phyloP scores from a whole-genome alignment of 2,113 vertebrate species.

The Holacanthus passer region DNA sequence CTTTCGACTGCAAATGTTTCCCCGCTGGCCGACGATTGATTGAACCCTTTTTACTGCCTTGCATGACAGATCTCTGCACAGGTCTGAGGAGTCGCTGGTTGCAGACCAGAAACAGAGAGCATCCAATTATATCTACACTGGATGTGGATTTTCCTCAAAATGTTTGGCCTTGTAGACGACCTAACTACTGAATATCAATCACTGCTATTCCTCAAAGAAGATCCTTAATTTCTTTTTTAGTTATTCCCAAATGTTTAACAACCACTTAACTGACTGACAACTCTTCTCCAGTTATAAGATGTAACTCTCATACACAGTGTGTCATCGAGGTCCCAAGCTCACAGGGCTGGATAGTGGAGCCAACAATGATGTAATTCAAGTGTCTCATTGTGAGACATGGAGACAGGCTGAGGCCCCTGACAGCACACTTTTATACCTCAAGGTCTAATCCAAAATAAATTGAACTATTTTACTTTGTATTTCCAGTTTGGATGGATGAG shows the following conservation, averaged over 20 bases:
- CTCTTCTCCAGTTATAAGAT: not conserved
- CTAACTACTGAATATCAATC: not conserved
- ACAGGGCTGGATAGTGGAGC: not conserved
- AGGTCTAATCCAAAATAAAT: not conserved
- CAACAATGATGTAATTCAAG: conserved; percentile 10
- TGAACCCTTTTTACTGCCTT: conserved; percentile 17
- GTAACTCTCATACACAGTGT: not conserved
- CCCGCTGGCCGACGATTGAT: not conserved
- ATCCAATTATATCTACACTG: not conserved
- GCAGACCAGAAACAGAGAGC: not conserved
- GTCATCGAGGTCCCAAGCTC: not conserved
- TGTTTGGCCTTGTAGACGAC: not conserved
- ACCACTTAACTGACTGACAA: not conserved
- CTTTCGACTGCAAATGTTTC: conserved; percentile 22
- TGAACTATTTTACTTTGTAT: not conserved
- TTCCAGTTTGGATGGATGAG: conserved; percentile 2
- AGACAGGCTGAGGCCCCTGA: conserved; percentile 1
- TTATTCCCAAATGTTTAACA: not conserved
- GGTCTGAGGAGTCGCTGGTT: conserved; percentile 3
- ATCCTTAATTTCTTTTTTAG: not conserved
- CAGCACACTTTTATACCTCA: not conserved
- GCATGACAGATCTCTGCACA: conserved; percentile 12
- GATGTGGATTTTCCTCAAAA: not conserved
- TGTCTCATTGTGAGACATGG: conserved; percentile 10
- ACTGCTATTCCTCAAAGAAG: not conserved